Evolutionary conservation across 2,113 vertebrate genomes (phyloP), one percentile per base, ranked within the genome.

Genomic region (Mesocricetus auratus): DNA sequence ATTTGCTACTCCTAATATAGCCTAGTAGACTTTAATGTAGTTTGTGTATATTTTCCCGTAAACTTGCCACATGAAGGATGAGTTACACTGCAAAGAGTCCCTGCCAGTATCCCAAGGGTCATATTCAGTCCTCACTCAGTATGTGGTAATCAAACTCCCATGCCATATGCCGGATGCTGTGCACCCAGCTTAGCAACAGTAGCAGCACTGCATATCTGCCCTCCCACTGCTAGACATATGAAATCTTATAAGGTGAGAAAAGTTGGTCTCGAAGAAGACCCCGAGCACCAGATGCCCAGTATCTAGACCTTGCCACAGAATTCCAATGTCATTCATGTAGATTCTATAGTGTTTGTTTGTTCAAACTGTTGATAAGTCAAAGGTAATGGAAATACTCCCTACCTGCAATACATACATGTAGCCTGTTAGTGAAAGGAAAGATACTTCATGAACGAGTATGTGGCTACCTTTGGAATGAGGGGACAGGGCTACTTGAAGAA

Each of bases 11-110:
- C 78, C 7, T 53, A 42, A 42, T 33, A 15, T 10, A 33, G 64
- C 5, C 45, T n/a, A n/a, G n/a, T 81, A 89, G 19, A 33, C 73
- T 85, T 82, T 87, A 50, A 39, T 75, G 16, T 50, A n/a, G 15
- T 74, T 45, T 93, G 58, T 60, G 36, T 60, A 12, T 93, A 42
- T 95, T 77, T 91, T 94, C 66, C 68, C 21, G 26, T 29, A 71
- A 93, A 96, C 47, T 89, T 83, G 33, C 45, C 26, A 89, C 53
- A 50, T 1, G 17, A 90, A 94, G 29, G 24, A 53, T 56, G 7
- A 90, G 16, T 90, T 83, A 7, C 10, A 3, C 92, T 85, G n/a
- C 86, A 12, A 5, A 94, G 3, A 78, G 2, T 29, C 9, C 53
- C 56, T 90, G 24, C 47, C 71, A 68, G 66, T 96, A 62, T 56